Conservation (phyloP, 2,797 vertebrate genomes). For the Mustela erminea region DNA sequence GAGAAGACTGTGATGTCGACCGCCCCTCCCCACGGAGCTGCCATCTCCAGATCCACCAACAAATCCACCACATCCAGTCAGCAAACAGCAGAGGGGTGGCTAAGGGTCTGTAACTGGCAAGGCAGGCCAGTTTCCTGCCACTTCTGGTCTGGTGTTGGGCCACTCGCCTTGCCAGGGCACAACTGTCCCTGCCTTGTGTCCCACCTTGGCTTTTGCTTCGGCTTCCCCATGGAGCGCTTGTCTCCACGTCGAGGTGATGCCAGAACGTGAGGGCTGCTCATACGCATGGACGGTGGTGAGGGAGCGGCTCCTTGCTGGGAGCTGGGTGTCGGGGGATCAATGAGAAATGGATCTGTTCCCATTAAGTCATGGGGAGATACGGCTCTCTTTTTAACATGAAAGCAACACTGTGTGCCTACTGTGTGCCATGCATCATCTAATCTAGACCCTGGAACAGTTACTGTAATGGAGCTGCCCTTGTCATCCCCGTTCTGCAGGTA, state of each 20-base stretch:
- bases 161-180: background rate
- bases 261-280: background rate
- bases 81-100: background rate
- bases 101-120: background rate
- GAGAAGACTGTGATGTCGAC: background rate
- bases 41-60: background rate
- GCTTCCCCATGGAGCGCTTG: background rate
- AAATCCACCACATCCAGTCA: background rate
- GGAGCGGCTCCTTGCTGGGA: background rate
- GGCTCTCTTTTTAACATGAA: background rate
- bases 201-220: background rate
- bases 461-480: background rate
- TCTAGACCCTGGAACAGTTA: background rate
- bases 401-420: background rate
- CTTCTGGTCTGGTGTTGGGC: background rate
- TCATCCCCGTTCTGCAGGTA: background rate
- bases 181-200: background rate
- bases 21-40: no score
- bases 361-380: background rate
- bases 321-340: no score
- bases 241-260: background rate
- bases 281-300: background rate
- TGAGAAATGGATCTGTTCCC: background rate
- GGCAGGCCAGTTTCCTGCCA: background rate
- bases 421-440: background rate